Evolutionary conservation across 2,113 vertebrate genomes (phyloP), one percentile per base, ranked within the genome.

Genomic region (Oxyruncus cristatus): DNA sequence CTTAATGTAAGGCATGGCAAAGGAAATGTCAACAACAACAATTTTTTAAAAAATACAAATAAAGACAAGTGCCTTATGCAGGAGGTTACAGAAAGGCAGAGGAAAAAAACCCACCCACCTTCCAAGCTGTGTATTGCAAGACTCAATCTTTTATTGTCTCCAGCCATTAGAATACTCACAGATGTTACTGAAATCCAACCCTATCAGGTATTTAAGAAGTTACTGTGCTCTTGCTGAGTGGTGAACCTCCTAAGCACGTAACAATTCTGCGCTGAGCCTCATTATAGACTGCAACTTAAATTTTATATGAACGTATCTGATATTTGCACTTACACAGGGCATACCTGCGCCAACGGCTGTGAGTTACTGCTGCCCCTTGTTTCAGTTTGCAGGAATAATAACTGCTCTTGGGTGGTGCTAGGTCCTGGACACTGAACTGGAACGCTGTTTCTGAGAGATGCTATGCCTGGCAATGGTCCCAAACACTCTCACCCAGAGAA

Each of bases 231-330:
- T 32, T 49, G 12, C 8, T 56, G 62, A 11, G 28, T 32, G 39
- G 16, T 19, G 55, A 74, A 28, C 5, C 13, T 27, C 19, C 21
- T 26, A 11, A 3, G 44, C 1, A 5, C 2, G 13, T 35, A 35
- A 59, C 47, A 63, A 26, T 33, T 20, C 49, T 61, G 10, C 6
- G 2, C 3, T 2, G 3, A 61, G 12, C 3, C 55, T 58, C 35
- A 33, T 39, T 30, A 21, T 7, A 47, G 62, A 13, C 37, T 18
- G 17, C 27, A 59, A 6, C 28, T 61, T 58, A 35, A 24, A 71
- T 37, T 71, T 33, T n/a, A n/a, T 12, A 19, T 2, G 11, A 44
- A 66, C 0, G 0, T 32, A 32, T 42, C 53, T n/a, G 27, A 35
- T 14, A 6, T 30, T 33, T 1, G 6, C 23, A 35, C 58, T 32